phyloP scores from a whole-genome alignment of 2,797 vertebrate genomes.

The Peromyscus nudipes region DNA sequence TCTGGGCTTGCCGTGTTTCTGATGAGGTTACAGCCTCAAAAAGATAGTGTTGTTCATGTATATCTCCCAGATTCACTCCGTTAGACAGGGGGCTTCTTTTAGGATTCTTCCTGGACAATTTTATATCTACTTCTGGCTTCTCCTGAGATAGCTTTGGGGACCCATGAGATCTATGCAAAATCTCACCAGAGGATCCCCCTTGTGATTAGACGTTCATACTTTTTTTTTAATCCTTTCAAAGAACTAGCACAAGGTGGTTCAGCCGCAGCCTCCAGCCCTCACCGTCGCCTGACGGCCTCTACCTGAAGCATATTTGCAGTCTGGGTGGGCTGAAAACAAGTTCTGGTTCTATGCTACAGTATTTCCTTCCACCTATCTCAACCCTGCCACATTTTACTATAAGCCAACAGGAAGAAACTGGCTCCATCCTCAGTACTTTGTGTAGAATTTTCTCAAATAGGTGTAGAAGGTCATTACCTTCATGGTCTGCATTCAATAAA shows the following conservation, averaged over 20 bases:
- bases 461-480: not conserved
- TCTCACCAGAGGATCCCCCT: not conserved
- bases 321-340: not conserved
- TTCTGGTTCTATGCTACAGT: not conserved
- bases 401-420: slow-evolving; percentile 42
- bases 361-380: not conserved
- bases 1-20: not conserved
- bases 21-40: not conserved
- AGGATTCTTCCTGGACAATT: not conserved
- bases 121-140: not conserved
- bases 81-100: not conserved
- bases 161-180: not conserved
- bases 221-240: not conserved
- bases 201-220: not conserved
- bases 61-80: not conserved
- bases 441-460: not conserved
- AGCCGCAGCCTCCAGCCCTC: not conserved
- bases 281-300: not conserved
- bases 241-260: not conserved
- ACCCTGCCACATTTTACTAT: not conserved
- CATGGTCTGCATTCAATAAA: not conserved
- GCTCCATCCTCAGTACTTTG: not conserved
- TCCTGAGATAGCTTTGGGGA: not conserved
- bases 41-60: not conserved
- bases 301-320: not conserved